Evolutionary conservation across 2,888 invertebrate species (phyloP).

Genomic region (Lutraria lutraria): DNA sequence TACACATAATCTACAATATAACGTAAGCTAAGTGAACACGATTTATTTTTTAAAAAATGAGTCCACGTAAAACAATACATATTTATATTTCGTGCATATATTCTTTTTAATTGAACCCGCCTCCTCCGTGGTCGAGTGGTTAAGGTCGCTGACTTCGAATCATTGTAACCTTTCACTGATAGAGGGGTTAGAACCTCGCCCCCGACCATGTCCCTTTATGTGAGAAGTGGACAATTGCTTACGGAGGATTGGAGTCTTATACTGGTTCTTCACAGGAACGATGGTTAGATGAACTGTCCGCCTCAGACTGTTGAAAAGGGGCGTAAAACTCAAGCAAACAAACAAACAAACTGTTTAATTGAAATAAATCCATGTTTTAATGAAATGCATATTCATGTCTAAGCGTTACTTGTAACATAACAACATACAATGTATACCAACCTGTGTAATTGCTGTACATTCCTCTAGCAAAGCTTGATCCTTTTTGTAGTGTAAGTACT

Average conservation of each 20-base stretch:
- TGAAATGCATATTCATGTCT: neutral
- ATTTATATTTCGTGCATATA: neutral
- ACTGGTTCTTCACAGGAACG: no score
- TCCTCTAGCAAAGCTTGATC: neutral
- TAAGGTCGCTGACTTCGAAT: no score
- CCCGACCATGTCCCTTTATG: no score
- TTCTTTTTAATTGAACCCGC: neutral
- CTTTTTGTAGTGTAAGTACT: neutral
- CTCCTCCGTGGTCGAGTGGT: no score
- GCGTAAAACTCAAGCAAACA: no score
- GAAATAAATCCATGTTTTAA: neutral
- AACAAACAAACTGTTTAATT: no score
- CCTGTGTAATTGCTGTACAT: conserved; percentile 2
- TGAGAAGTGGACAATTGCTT: no score
- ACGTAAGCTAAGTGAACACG: neutral
- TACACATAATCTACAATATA: conserved; percentile 35
- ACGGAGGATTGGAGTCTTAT: no score
- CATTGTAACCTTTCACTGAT: no score
- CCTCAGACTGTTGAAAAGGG: no score
- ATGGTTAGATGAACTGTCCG: no score
- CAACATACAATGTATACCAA: neutral
- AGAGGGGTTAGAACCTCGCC: no score
- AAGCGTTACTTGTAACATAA: neutral
- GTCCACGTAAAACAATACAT: neutral
- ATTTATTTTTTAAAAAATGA: neutral